Evolutionary conservation across 2,888 invertebrate genomes (phyloP).

Genomic region (Sturmia bella): DNA sequence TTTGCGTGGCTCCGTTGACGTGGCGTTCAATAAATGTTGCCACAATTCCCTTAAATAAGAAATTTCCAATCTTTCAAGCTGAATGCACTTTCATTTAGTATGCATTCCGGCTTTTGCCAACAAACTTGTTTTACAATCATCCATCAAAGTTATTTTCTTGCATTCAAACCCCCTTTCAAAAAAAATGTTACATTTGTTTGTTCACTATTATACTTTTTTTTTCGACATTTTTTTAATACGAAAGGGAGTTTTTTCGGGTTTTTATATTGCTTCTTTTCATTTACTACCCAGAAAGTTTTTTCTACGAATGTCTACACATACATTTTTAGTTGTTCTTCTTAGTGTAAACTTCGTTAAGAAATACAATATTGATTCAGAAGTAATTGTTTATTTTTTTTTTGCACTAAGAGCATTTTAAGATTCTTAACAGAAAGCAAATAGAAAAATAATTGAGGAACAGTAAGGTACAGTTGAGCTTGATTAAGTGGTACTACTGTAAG

Average conservation of each 20-base stretch:
- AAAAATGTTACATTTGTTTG: too few species aligned
- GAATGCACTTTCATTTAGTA: too few species aligned
- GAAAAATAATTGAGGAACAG: background rate
- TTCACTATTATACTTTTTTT: background rate
- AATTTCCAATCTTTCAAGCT: too few species aligned
- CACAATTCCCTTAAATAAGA: too few species aligned
- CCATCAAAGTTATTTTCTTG: too few species aligned
- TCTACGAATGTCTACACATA: background rate
- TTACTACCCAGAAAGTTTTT: background rate
- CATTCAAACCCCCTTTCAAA: too few species aligned
- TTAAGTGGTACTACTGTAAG: too few species aligned
- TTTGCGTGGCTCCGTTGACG: too few species aligned
- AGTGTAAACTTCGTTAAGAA: conserved; percentile 50
- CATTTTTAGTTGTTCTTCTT: background rate
- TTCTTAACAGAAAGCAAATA: conserved; percentile 12
- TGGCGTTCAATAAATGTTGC: too few species aligned
- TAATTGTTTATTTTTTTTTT: conserved; percentile 47
- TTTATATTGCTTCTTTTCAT: background rate
- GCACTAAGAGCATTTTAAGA: conserved; percentile 17
- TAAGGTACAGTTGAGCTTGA: background rate
- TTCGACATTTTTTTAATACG: background rate
- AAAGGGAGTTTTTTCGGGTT: background rate
- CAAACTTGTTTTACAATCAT: too few species aligned
- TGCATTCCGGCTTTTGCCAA: too few species aligned
- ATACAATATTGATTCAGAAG: conserved; percentile 58